Evolutionary conservation across 2,113 vertebrate species (phyloP).

Genomic region (Fukomys damarensis): DNA sequence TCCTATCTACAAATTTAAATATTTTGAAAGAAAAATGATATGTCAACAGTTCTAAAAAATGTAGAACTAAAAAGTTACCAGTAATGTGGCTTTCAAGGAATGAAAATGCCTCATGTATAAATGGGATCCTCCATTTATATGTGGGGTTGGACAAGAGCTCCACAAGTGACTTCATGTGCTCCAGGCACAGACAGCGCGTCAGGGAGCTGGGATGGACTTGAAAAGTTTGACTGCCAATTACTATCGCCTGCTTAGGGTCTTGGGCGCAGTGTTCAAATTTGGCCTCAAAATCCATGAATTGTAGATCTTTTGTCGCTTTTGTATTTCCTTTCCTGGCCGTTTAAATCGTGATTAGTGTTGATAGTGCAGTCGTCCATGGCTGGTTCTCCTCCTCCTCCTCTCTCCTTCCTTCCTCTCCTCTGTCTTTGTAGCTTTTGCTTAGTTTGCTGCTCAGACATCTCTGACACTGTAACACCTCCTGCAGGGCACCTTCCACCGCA

Average conservation of each 20-base stretch:
- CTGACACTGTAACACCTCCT: background rate
- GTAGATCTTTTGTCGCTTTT: background rate
- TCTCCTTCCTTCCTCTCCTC: background rate
- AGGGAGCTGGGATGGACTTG: background rate
- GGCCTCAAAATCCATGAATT: background rate
- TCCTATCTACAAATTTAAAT: background rate
- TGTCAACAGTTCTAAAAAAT: conserved; percentile 30
- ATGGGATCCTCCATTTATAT: background rate
- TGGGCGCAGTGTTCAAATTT: background rate
- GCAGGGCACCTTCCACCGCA: background rate
- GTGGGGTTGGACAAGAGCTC: background rate
- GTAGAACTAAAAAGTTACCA: background rate
- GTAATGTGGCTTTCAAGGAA: background rate
- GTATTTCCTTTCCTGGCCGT: background rate
- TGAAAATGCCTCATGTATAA: background rate
- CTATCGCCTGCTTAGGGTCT: background rate
- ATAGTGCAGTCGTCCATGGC: background rate
- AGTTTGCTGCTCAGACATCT: background rate
- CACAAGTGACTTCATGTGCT: background rate
- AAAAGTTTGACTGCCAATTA: background rate
- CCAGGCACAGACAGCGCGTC: background rate
- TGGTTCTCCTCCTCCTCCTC: background rate
- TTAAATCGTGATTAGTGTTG: background rate
- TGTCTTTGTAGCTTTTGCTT: background rate
- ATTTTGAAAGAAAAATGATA: background rate